Evolutionary conservation across 2,888 invertebrate genomes (phyloP), one percentile per base, ranked within the genome.

Genomic region (Hemithea aestivaria): DNA sequence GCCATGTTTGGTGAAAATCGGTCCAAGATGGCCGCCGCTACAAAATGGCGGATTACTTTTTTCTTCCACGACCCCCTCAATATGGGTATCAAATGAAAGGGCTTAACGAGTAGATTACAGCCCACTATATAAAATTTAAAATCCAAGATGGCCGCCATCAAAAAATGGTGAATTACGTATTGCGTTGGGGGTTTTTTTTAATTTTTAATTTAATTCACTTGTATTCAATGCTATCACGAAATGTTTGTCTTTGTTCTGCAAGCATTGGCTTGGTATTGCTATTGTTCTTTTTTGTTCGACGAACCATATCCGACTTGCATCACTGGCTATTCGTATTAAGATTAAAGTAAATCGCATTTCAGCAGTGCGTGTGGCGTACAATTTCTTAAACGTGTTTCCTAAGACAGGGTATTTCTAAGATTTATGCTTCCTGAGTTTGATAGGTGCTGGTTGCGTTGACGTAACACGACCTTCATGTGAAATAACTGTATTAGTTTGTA

Each of bases 211-310:
- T n/a, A n/a, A n/a, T n/a, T n/a, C n/a, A n/a, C n/a, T n/a, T n/a
- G n/a, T 47, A 43, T 56, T 45, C 41, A 41, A 35, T 46, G 39
- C 44, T 48, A 48, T 49, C 45, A 49, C 38, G 32, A 46, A 49
- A 30, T 33, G 31, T 29, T 28, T 40, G 40, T 43, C 53, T 56
- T 63, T 62, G 58, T 62, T 50, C 48, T 40, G 28, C 28, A 42
- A 49, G 43, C 48, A 43, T 46, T 48, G 39, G 44, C 23, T 51
- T 45, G 43, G 49, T 44, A 50, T 29, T 34, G 23, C 35, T 20
- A 49, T 55, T 51, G 47, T 44, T 48, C 23, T 47, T 35, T 36
- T 50, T 36, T 37, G 23, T 37, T 48, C 2, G 8, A 38, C 32
- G 31, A 32, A 25, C 23, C 33, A 43, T 37, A 35, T 22, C 16